Evolutionary conservation across 2,113 vertebrate genomes (phyloP).

Genomic region (Grus americana): DNA sequence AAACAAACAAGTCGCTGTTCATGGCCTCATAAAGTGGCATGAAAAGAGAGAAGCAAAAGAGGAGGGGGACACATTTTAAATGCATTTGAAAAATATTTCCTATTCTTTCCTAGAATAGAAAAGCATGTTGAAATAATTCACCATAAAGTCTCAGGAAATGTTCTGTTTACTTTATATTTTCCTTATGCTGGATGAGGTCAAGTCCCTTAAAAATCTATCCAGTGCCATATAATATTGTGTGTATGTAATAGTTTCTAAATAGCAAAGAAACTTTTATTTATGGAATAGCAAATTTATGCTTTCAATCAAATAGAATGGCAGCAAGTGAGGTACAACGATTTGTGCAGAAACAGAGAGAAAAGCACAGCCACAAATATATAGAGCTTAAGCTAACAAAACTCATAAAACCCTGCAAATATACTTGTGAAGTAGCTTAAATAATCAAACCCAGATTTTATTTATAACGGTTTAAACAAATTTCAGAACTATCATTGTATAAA

Average conservation of each 20-base stretch:
- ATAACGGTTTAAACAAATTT: neutral
- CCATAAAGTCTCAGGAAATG: accelerated
- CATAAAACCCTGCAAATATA: neutral
- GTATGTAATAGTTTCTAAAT: neutral
- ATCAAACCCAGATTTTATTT: neutral
- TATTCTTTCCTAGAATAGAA: neutral
- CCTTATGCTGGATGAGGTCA: neutral
- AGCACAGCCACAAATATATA: neutral
- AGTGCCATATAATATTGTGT: neutral
- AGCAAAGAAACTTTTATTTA: neutral
- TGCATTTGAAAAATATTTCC: neutral
- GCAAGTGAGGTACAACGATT: neutral
- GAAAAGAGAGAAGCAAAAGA: neutral
- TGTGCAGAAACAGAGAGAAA: neutral
- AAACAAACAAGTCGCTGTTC: neutral
- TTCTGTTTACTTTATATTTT: neutral
- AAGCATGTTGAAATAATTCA: neutral
- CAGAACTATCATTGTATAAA: neutral
- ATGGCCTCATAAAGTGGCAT: neutral
- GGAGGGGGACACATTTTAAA: accelerated
- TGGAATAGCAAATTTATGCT: neutral
- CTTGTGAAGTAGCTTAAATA: neutral
- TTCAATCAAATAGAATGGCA: neutral
- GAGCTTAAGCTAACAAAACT: neutral
- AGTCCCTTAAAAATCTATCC: neutral